Percentiles rank a stretch among this genome's conserved stretches.
phyloP scores from a whole-genome alignment of 1,140 invertebrate species.

The Diorhabda elongata region DNA sequence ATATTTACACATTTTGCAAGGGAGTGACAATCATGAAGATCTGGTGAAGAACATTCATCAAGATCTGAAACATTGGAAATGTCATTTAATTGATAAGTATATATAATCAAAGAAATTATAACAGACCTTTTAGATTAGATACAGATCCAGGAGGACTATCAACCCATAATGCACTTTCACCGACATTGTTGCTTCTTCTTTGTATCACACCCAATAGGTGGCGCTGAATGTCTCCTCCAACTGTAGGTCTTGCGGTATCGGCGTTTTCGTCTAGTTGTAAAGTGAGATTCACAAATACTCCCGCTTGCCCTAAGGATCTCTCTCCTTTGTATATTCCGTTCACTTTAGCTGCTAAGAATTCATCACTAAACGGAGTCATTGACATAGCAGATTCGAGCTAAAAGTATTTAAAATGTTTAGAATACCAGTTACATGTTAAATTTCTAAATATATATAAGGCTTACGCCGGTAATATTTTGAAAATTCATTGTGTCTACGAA shows the following conservation, averaged over 20 bases:
- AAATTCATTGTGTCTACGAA: too few relatives aligned
- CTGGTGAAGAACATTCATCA: conserved; percentile 80
- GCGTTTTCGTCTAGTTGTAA: conserved; percentile 67
- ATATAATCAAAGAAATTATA: background rate
- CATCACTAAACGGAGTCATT: conserved; percentile 82
- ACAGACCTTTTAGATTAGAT: conserved; percentile 43
- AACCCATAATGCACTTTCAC: conserved; percentile 77
- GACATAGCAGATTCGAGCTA: conserved; percentile 85
- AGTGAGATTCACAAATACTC: conserved; percentile 80
- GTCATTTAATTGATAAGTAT: background rate
- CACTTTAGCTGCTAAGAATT: conserved; percentile 74
- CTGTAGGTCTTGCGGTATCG: conserved; percentile 61
- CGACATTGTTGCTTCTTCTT: conserved; percentile 77
- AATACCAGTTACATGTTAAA: too few relatives aligned
- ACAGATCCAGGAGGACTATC: conserved; percentile 65
- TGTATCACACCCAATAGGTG: conserved; percentile 81
- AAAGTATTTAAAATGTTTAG: background rate
- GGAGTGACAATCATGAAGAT: conserved; percentile 88
- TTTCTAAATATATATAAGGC: too few relatives aligned
- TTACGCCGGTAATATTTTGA: too few relatives aligned
- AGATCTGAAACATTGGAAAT: conserved; percentile 60
- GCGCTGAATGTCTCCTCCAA: conserved; percentile 73
- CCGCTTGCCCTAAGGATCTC: conserved; percentile 59
- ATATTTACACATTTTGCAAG: conserved; percentile 82
- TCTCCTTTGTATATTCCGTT: conserved; percentile 78